phyloP scores from a whole-genome alignment of 2,113 vertebrate genomes.

The Passer domesticus region DNA sequence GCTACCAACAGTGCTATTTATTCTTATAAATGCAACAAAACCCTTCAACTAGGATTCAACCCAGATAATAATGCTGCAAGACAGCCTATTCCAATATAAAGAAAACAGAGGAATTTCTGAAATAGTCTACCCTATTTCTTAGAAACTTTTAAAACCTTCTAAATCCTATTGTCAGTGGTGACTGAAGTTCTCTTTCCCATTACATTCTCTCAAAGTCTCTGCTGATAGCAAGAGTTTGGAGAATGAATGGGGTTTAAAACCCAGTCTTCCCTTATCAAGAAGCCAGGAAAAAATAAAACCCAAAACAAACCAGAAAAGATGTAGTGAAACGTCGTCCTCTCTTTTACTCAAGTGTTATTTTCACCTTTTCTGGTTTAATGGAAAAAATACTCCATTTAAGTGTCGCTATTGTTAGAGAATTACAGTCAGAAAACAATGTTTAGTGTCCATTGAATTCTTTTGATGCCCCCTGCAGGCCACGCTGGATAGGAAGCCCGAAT shows the following conservation, averaged over 20 bases:
- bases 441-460: slow-evolving; percentile 35
- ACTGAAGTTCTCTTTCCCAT: not conserved
- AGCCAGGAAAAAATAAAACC: not conserved
- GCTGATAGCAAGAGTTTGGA: not conserved
- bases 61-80: not conserved
- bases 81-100: not conserved
- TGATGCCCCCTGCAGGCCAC: slow-evolving; percentile 70
- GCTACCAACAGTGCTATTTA: not conserved
- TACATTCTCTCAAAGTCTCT: not conserved
- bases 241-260: not conserved
- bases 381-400: not conserved
- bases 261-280: not conserved
- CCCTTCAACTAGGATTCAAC: not conserved
- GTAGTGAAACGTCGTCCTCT: not conserved
- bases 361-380: not conserved
- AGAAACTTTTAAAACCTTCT: not conserved
- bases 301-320: not conserved
- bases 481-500: not conserved
- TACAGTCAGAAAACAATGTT: not conserved
- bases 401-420: not conserved
- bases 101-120: not conserved
- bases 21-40: not conserved
- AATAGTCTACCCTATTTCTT: not conserved
- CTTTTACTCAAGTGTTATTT: not conserved
- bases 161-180: not conserved